A percentile compares a stretch with the other conserved stretches of the same genome.
Conservation (phyloP, 2,797 vertebrate genomes). For the Eidolon dupreanum region DNA sequence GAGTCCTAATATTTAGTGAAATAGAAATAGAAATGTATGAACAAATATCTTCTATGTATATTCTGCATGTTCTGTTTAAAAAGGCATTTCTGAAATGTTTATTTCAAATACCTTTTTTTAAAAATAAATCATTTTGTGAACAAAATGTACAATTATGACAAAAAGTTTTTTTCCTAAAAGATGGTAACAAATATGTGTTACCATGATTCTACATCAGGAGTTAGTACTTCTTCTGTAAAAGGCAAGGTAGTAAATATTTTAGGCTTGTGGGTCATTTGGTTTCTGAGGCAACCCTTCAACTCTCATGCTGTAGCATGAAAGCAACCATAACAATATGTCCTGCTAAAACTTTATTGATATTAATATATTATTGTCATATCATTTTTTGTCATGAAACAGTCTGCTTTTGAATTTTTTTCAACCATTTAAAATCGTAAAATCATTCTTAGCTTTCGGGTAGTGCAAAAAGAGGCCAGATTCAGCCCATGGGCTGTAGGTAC, state of each 20-base stretch:
- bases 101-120: background rate
- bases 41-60: background rate
- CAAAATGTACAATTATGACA: background rate
- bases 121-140: background rate
- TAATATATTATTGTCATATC: too few species aligned
- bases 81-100: constrained; percentile 1
- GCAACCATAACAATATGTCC: background rate
- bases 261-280: background rate
- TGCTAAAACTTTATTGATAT: background rate
- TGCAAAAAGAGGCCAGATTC: background rate
- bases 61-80: background rate
- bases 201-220: background rate
- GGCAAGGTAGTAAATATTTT: background rate
- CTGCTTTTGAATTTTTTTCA: background rate
- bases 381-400: background rate
- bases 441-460: background rate
- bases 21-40: background rate
- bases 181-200: background rate
- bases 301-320: too few species aligned
- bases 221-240: background rate
- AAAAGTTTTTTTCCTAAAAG: background rate
- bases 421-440: background rate
- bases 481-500: fast-evolving
- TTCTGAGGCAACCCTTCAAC: background rate
- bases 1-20: background rate